phyloP scores from a whole-genome alignment of 1,140 invertebrate species.

The Thaumatotibia leucotreta region DNA sequence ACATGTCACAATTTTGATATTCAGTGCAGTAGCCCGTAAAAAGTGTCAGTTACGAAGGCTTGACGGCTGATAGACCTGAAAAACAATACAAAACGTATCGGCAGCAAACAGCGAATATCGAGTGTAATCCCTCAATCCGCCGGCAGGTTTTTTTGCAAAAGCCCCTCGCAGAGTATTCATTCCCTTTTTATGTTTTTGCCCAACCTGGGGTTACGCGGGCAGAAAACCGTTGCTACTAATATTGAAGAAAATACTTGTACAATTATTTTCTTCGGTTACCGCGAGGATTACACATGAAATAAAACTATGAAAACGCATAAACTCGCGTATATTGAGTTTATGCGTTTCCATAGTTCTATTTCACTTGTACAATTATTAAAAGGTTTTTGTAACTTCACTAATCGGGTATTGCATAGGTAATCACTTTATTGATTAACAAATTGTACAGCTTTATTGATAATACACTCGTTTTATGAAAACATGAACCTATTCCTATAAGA shows the following conservation, averaged over 20 bases:
- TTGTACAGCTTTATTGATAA: too few relatives aligned
- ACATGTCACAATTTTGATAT: neutral
- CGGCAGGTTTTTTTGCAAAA: slow-evolving; percentile 39
- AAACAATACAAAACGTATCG: slow-evolving; percentile 24
- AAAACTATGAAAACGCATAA: too few relatives aligned
- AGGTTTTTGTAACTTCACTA: too few relatives aligned
- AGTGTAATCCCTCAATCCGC: slow-evolving; percentile 40
- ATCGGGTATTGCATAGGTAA: too few relatives aligned
- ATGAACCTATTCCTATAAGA: too few relatives aligned
- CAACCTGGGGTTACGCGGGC: slow-evolving; percentile 29
- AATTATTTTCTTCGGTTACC: neutral
- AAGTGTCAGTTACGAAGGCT: neutral
- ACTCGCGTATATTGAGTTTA: too few relatives aligned
- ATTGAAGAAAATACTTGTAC: neutral
- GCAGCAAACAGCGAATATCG: slow-evolving; percentile 28
- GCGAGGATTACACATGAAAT: neutral
- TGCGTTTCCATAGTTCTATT: too few relatives aligned
- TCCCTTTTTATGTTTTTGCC: slow-evolving; percentile 42
- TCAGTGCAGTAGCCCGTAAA: neutral
- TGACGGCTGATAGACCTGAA: neutral
- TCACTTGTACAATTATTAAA: too few relatives aligned
- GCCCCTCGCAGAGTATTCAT: slow-evolving; percentile 55
- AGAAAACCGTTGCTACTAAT: neutral
- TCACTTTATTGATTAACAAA: too few relatives aligned
- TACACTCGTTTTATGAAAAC: too few relatives aligned